phyloP scores from a whole-genome alignment of 2,113 vertebrate species.

The Gnathochromis pfefferi region DNA sequence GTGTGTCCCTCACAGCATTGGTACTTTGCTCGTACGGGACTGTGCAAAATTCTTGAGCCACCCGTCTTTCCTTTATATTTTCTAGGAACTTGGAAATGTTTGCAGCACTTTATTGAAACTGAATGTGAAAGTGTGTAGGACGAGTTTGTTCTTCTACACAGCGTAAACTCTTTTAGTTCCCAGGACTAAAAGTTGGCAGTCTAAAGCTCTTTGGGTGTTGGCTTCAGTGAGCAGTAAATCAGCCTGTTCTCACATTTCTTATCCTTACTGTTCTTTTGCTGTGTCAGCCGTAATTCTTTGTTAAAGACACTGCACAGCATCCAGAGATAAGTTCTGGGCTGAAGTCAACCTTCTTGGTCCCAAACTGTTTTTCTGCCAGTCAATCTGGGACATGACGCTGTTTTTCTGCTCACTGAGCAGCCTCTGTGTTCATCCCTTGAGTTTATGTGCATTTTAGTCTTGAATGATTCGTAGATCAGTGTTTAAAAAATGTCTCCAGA shows the following conservation, averaged over 20 bases:
- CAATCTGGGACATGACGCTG: accelerated
- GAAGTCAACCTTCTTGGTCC: not conserved
- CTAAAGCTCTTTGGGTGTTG: not conserved
- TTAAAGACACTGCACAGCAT: not conserved
- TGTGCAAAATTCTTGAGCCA: not conserved
- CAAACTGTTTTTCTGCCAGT: not conserved
- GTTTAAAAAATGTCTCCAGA: not conserved
- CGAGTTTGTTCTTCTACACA: not conserved
- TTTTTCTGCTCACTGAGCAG: not conserved
- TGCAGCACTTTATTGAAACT: not conserved
- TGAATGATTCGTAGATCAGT: not conserved
- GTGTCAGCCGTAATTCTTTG: not conserved
- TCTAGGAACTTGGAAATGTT: not conserved
- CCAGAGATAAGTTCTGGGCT: not conserved
- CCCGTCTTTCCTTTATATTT: not conserved
- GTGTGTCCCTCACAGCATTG: not conserved
- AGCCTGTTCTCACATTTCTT: not conserved
- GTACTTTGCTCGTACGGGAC: not conserved
- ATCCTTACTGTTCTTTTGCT: not conserved
- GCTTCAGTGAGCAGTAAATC: not conserved
- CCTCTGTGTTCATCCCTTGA: not conserved
- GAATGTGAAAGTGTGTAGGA: not conserved
- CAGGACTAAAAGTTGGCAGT: not conserved
- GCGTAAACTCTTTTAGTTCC: not conserved
- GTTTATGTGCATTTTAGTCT: not conserved